Base-by-base conservation (phyloP, 2,113 vertebrate genomes). In the Orycteropus afer region DNA sequence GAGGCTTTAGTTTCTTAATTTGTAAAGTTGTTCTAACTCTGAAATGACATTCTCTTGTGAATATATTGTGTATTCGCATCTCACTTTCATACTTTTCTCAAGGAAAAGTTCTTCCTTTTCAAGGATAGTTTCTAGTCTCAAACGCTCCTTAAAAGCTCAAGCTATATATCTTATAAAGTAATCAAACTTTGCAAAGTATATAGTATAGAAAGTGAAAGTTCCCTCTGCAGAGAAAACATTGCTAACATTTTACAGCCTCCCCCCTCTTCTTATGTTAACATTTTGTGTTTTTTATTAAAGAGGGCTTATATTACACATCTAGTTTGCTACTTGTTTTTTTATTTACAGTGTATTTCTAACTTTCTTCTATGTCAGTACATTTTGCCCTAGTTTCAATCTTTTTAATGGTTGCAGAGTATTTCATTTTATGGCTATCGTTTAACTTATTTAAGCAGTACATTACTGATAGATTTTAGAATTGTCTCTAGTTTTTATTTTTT, bases 111-210 rank as follows among this genome's bases (percentile, higher is more conserved):
- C 8, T 90, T 40, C 27, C 53, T 92, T 95, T 94, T 49, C 20
- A 11, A 77, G 61, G n/a, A 42, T 17, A 27, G 84, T 87, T 93
- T 76, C 22, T 93, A 82, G 22, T 27, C 27, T 86, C 69, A 91
- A 37, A 85, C 45, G 77, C 27, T 93, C 20, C 45, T 78, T 77
- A 76, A 51, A 88, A 94, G 51, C 2, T 86, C 12, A n/a, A n/a
- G n/a, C n/a, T n/a, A n/a, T n/a, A n/a, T n/a, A n/a, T 79, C 59
- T 90, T 95, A 73, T 29, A 34, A 95, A 73, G 63, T 85, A 89
- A 76, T 91, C 27, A 77, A 45, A 89, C 40, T 59, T 94, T 83
- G 63, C 10, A 87, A 96, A 92, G 57, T 92, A 45, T 40, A 0
- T 90, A 49, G n/a, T 34, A 55, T 95, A 29, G 12, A 89, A 91